These are phyloP conservation scores for Tetranychus truncatus DNA, from an alignment of 2,888 invertebrate species.

Conservation along the genomic window DNA sequence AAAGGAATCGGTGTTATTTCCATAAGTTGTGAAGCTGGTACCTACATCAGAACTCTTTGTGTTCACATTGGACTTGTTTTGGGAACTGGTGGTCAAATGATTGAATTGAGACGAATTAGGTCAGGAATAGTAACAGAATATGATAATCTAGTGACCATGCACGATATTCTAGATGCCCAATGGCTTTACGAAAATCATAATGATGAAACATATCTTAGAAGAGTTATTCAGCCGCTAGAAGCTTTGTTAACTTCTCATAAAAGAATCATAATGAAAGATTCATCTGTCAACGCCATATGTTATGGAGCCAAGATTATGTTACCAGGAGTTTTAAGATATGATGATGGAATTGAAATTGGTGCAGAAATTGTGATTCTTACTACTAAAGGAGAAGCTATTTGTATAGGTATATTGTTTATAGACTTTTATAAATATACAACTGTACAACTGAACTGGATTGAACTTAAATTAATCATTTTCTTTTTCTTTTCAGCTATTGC, in stretches of 20 bases:
- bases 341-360: conserved; percentile 89
- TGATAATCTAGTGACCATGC: conserved; percentile 85
- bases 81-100: conserved; percentile 95
- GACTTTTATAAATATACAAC: no score
- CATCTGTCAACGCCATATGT: conserved; percentile 92
- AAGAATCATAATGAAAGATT: conserved; percentile 91
- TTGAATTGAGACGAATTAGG: conserved; percentile 76
- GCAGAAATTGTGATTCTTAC: conserved; percentile 93
- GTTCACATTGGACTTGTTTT: conserved; percentile 87
- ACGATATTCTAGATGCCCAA: conserved; percentile 92
- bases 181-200: conserved; percentile 88
- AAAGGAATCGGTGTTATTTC: conserved; percentile 78
- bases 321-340: conserved; percentile 86
- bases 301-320: conserved; percentile 95
- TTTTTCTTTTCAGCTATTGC: conserved; percentile 50
- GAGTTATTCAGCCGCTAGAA: conserved; percentile 84
- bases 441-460: no score
- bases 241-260: conserved; percentile 74
- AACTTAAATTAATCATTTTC: not conserved
- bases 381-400: conserved; percentile 86
- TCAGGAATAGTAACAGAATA: conserved; percentile 48
- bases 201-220: conserved; percentile 72
- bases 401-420: conserved; percentile 39
- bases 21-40: conserved; percentile 97
- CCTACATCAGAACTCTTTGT: conserved; percentile 95